These are phyloP conservation scores for Muricea muricata DNA, from an alignment of 92 coral and sea anemone species.

Conservation along the genomic window DNA sequence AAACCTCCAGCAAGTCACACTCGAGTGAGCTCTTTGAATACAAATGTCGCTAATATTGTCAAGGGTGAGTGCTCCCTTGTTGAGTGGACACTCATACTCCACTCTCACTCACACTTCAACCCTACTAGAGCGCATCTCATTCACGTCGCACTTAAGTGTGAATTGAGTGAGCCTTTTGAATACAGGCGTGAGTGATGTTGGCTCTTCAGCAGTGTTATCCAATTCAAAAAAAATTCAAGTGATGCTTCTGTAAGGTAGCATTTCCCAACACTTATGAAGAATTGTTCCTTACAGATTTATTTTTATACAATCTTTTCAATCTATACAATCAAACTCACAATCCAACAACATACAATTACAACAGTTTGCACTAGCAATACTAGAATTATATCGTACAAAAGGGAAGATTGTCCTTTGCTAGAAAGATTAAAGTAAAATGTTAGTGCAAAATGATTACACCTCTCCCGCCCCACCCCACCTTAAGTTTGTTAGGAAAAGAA, in stretches of 20 bases:
- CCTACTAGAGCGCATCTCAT: background rate
- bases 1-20: no score
- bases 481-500: no score
- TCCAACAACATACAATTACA: no score
- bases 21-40: background rate
- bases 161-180: constrained; percentile 24
- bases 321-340: background rate
- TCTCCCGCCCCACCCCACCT: no score
- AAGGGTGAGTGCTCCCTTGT: background rate
- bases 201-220: background rate
- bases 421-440: no score
- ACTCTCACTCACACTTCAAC: background rate
- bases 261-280: background rate
- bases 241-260: background rate
- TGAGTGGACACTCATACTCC: constrained; percentile 10
- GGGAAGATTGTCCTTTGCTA: no score
- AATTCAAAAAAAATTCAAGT: background rate
- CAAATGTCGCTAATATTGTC: background rate
- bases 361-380: no score
- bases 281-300: background rate
- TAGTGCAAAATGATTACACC: no score
- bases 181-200: constrained; percentile 8
- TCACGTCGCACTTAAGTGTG: constrained; percentile 11
- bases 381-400: no score
- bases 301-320: background rate